Evolutionary conservation across 2,888 invertebrate species (phyloP).

Genomic region (Halictus ligatus): DNA sequence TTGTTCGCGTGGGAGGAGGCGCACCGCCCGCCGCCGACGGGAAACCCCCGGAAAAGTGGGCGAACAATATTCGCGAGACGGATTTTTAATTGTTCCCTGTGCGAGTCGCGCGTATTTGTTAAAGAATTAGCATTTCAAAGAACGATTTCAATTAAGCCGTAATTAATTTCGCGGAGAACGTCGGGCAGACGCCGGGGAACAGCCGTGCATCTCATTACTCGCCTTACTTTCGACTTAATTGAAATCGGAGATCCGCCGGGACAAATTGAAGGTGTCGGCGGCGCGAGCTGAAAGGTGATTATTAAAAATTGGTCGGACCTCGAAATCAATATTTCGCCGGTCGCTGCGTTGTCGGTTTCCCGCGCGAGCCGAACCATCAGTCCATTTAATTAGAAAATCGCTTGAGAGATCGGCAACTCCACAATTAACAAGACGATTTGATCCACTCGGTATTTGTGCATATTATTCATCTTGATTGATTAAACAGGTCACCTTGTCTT

Average conservation of each 20-base stretch:
- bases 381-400: no score
- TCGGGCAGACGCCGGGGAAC: conserved; percentile 25
- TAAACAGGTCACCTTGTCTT: neutral
- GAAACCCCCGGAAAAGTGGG: neutral
- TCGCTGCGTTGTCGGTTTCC: neutral
- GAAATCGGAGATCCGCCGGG: conserved; percentile 75
- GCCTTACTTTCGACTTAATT: conserved; percentile 83
- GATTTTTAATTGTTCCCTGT: conserved; percentile 76
- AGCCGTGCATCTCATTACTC: conserved; percentile 76
- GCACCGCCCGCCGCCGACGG: neutral
- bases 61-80: conserved; percentile 9
- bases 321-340: neutral
- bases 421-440: no score
- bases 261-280: conserved; percentile 34
- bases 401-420: no score
- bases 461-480: neutral
- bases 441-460: neutral
- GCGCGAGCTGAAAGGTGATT: neutral
- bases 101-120: conserved; percentile 79
- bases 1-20: neutral
- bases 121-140: conserved; percentile 84
- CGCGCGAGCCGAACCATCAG: no score
- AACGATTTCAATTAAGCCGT: conserved; percentile 83
- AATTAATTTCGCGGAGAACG: conserved; percentile 83
- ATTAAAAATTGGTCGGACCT: conserved; percentile 25